These are phyloP conservation scores for Fragum fragum DNA, from an alignment of 2,888 invertebrate genomes.

Conservation along the genomic window DNA sequence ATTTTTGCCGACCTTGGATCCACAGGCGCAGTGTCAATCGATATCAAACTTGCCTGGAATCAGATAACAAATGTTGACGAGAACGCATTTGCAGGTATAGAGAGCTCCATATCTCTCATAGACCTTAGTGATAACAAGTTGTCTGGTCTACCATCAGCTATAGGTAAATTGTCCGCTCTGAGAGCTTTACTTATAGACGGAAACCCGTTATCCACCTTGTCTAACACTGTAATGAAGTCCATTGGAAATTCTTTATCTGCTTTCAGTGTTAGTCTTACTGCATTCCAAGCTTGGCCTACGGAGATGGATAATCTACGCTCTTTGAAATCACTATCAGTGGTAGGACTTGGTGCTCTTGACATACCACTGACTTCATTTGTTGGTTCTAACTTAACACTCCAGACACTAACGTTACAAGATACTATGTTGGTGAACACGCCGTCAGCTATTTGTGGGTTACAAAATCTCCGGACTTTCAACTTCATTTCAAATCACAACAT, in stretches of 20 bases:
- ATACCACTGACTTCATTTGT: not conserved
- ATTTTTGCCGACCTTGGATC: not conserved
- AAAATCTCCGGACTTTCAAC: conserved; percentile 8
- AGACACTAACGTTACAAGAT: not conserved
- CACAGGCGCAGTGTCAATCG: not conserved
- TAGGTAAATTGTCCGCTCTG: conserved; percentile 14
- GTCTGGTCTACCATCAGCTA: not conserved
- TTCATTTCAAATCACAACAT: conserved; percentile 11
- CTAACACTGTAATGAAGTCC: not conserved
- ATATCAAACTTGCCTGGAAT: conserved; percentile 12
- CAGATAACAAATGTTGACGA: not conserved
- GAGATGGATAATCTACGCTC: not conserved
- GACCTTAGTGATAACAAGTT: conserved; percentile 13
- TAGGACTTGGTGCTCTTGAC: not conserved
- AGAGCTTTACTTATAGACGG: not conserved
- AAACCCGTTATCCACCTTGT: conserved; percentile 4
- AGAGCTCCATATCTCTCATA: not conserved
- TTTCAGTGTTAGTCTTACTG: not conserved
- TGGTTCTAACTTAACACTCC: not conserved
- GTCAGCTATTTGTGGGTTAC: not conserved
- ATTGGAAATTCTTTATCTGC: not conserved
- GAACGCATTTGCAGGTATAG: conserved; percentile 18
- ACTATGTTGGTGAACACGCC: conserved; percentile 1
- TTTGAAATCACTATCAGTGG: not conserved
- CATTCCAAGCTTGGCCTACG: conserved; percentile 4